Evolutionary conservation across 2,888 invertebrate genomes (phyloP).

Genomic region (Plagodis dolabraria): DNA sequence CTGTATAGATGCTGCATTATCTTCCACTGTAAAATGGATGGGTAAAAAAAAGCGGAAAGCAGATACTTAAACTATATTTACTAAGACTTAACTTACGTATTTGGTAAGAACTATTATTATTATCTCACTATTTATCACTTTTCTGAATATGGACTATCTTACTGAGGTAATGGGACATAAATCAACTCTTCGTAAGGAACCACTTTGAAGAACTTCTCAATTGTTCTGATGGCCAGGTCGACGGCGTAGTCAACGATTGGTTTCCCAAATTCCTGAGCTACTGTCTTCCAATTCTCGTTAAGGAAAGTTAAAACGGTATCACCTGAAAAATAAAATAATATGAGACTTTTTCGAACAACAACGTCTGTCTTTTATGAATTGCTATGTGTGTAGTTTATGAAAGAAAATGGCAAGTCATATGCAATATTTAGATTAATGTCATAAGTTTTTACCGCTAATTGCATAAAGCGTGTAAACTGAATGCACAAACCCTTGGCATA

Average conservation of each 20-base stretch:
- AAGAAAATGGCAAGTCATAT: too few relatives aligned
- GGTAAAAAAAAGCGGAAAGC: not conserved
- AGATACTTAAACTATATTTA: constrained; percentile 10
- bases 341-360: too few relatives aligned
- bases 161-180: constrained; percentile 63
- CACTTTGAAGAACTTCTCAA: constrained; percentile 69
- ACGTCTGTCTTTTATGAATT: too few relatives aligned
- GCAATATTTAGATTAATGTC: too few relatives aligned
- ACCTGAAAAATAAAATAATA: constrained; percentile 55
- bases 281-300: constrained; percentile 72
- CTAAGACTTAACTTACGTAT: constrained; percentile 22
- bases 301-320: constrained; percentile 65
- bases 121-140: constrained; percentile 32
- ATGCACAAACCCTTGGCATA: too few relatives aligned
- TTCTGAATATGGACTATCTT: constrained; percentile 12
- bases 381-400: too few relatives aligned
- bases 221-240: constrained; percentile 65
- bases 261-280: constrained; percentile 75
- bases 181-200: constrained; percentile 74
- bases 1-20: too few relatives aligned
- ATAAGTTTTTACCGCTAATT: too few relatives aligned
- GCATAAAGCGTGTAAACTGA: too few relatives aligned
- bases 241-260: constrained; percentile 77
- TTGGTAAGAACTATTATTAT: constrained; percentile 24
- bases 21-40: too few relatives aligned